Evolutionary conservation across 2,797 vertebrate genomes (phyloP).

Genomic region (Pteronotus mesoamericanus): DNA sequence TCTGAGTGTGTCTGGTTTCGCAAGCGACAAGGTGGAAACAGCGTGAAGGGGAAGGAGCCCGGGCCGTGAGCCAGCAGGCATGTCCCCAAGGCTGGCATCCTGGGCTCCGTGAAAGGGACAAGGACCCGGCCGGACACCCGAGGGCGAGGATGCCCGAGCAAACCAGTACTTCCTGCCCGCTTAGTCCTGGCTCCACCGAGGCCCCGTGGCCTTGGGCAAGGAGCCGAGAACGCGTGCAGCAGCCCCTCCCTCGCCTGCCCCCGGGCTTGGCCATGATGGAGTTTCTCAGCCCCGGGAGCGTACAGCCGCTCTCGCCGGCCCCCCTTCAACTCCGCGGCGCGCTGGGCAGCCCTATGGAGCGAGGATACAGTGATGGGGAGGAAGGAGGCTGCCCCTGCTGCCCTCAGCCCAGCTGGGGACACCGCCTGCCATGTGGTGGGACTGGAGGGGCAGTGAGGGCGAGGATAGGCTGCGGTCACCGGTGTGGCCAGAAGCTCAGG

Average conservation of each 20-base stretch:
- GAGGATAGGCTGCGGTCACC: accelerated
- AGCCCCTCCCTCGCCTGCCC: too few species aligned
- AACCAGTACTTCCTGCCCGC: not conserved
- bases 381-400: not conserved
- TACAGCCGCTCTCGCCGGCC: too few species aligned
- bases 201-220: not conserved
- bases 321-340: accelerated
- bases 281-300: not conserved
- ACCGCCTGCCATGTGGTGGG: accelerated
- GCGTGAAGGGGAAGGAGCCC: not conserved
- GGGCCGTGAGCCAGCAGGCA: not conserved
- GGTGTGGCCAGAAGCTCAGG: not conserved
- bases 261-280: accelerated
- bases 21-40: not conserved
- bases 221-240: accelerated
- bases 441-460: not conserved
- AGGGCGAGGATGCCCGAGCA: accelerated
- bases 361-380: accelerated
- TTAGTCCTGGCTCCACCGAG: accelerated
- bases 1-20: not conserved
- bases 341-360: accelerated
- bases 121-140: accelerated
- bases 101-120: accelerated
- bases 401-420: not conserved
- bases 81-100: too few species aligned